Conservation (phyloP, 2,888 invertebrate genomes). For the Drosophila acutilabella region DNA sequence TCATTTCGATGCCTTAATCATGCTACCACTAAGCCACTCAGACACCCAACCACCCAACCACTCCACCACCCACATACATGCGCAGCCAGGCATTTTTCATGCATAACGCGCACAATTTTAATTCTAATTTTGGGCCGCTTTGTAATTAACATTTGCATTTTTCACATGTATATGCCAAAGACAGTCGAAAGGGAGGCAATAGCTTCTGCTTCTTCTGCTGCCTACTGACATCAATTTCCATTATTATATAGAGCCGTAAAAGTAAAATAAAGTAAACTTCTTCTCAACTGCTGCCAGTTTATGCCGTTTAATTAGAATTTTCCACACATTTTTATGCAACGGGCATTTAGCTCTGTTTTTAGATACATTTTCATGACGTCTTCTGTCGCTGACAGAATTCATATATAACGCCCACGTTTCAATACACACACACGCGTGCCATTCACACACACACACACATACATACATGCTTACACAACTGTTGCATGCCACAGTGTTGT, state of each 20-base stretch:
- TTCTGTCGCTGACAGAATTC: constrained; percentile 32
- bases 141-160: constrained; percentile 75
- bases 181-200: neutral
- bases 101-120: constrained; percentile 61
- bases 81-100: constrained; percentile 54
- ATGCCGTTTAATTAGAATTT: constrained; percentile 48
- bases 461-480: constrained; percentile 44
- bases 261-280: neutral
- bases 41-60: neutral
- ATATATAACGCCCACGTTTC: constrained; percentile 26
- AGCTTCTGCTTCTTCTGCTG: neutral
- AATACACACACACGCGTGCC: constrained; percentile 3
- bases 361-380: constrained; percentile 33
- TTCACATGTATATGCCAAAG: constrained; percentile 44
- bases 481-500: constrained; percentile 64
- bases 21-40: neutral
- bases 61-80: constrained; percentile 3
- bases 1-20: constrained; percentile 26
- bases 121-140: constrained; percentile 58
- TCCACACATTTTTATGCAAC: constrained; percentile 14
- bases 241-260: constrained; percentile 36
- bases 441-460: neutral
- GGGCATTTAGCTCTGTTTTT: constrained; percentile 32
- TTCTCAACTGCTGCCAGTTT: constrained; percentile 2
- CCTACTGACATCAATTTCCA: constrained; percentile 53